Base-by-base conservation (phyloP, 2,113 vertebrate genomes). In the Ictalurus punctatus region DNA sequence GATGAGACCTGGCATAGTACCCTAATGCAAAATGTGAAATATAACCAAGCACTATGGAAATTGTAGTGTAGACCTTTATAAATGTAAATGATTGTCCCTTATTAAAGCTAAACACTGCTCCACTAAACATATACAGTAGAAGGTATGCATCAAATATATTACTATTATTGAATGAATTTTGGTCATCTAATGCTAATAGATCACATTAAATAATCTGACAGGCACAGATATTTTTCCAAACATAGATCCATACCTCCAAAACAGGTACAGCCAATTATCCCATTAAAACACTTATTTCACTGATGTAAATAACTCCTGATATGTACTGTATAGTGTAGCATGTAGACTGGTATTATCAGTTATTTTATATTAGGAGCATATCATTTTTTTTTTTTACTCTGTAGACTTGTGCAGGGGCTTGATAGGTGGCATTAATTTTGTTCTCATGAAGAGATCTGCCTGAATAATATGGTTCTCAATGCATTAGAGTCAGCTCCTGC, bases 301-400 rank as follows among this genome's bases (percentile, higher is more conserved):
- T 94, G 65, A 79, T 95, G 94, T 94, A 92, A 54, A 94, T 94
- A 63, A 83, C 34, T 63, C 27, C 13, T 83, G 19, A 48, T 76
- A 40, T 34, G 8, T 95, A 93, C 91, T 23, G 8, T 95, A 93
- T 91, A 94, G 92, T 93, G 69, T 83, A 86, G 76, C 67, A 83
- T 86, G 90, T 86, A 87, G 61, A 27, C 48, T 48, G 61, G 34
- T 76, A 40, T 83, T 69, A 83, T 48, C 40, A 12, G 21, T 34
- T 81, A 27, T 27, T 71, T 19, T 58, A 48, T 40, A 71, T 82
- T 71, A 12, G 19, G 30, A 82, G 8, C 30, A 21, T 9, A 82
- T 23, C 1, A 14, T 40, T 40, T 40, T 40, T 37, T 37, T 81
- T 23, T 48, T 76, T 27, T 79, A 78, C 14, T 59, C 27, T 84